These are phyloP conservation scores for Casuarius casuarius DNA, from an alignment of 2,113 vertebrate species.

Conservation along the genomic window DNA sequence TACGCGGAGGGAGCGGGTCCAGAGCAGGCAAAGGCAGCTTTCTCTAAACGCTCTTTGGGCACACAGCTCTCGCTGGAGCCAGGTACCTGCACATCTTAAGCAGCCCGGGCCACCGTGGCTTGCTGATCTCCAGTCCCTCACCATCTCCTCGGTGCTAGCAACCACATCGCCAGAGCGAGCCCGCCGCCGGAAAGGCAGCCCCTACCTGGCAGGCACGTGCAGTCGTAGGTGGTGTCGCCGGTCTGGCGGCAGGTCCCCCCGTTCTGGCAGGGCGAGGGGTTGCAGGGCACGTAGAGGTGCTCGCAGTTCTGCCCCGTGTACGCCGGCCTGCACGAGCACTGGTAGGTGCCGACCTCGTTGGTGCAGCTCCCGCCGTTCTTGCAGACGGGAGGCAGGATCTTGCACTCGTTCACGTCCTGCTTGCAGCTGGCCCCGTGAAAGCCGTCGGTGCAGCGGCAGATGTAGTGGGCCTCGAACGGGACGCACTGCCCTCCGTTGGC, in stretches of 20 bases:
- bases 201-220: conserved; percentile 94
- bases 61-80: too few species aligned
- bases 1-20: not conserved
- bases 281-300: conserved; percentile 91
- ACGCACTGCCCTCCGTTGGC: conserved; percentile 90
- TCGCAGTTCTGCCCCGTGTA: conserved; percentile 90
- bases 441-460: conserved; percentile 84
- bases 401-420: conserved; percentile 92
- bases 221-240: conserved; percentile 91
- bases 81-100: not conserved
- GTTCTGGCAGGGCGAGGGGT: conserved; percentile 92
- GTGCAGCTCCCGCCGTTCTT: conserved; percentile 85
- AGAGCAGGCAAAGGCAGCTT: not conserved
- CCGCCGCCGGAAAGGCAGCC: not conserved
- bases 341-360: conserved; percentile 90
- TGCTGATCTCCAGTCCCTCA: not conserved
- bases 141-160: too few species aligned
- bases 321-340: conserved; percentile 83
- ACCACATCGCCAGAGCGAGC: too few species aligned
- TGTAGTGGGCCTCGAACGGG: conserved; percentile 83
- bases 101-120: not conserved
- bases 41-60: not conserved
- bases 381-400: conserved; percentile 75
- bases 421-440: conserved; percentile 92
- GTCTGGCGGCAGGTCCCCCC: conserved; percentile 95